Conservation (phyloP, 2,888 invertebrate genomes). For the Eupithecia inturbata region DNA sequence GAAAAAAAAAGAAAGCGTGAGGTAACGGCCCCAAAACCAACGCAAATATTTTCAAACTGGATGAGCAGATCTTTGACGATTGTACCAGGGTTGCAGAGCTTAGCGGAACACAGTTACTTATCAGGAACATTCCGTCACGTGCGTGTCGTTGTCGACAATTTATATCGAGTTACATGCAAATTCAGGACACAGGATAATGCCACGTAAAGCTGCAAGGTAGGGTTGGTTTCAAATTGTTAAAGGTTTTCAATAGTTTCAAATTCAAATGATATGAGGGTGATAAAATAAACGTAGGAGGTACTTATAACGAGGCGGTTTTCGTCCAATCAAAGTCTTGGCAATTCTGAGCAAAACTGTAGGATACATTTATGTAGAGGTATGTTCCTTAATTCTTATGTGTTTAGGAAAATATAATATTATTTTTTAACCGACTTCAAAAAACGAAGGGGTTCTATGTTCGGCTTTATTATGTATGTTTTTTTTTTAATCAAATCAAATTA, state of each 20-base stretch:
- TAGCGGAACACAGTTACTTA: neutral
- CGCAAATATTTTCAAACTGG: too few species aligned
- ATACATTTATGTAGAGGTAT: too few species aligned
- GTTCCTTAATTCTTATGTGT: too few species aligned
- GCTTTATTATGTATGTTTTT: too few species aligned
- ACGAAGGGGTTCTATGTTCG: too few species aligned
- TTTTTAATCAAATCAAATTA: too few species aligned
- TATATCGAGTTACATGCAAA: neutral
- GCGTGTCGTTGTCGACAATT: neutral
- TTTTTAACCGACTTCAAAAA: neutral
- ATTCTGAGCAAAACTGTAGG: neutral
- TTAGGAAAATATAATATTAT: neutral
- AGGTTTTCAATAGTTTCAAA: too few species aligned
- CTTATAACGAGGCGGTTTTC: neutral
- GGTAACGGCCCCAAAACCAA: too few species aligned
- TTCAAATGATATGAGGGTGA: too few species aligned
- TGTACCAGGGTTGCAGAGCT: constrained; percentile 3
- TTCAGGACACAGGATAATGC: neutral
- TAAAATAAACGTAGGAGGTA: neutral
- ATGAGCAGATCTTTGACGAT: too few species aligned
- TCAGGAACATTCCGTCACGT: neutral
- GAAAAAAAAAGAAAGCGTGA: too few species aligned
- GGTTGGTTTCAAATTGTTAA: neutral
- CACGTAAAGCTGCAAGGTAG: neutral
- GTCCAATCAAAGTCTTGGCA: neutral